Base-by-base conservation (phyloP, 1,140 invertebrate species). In the Aphis gossypii region DNA sequence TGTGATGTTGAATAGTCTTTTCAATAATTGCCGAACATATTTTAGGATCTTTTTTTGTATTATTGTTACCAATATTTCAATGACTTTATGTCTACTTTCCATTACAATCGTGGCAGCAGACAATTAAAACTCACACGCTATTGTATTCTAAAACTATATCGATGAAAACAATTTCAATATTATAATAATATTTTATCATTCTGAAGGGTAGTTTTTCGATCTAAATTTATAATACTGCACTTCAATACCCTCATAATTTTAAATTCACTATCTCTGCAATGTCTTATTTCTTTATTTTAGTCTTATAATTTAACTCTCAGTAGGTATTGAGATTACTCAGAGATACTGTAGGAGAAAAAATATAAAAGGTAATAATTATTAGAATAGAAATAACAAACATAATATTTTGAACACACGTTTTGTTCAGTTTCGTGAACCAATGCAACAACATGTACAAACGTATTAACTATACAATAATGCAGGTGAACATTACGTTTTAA, bases 81-180 rank as follows among this genome's bases (percentile, higher is more conserved):
- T 18, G 60, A 76, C 60, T 76, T 76, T n/a, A 30, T n/a, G 14
- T 76, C 60, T 76, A 76, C 60, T 76, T n/a, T 18, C 60, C 60
- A 35, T 76, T 76, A 76, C 14, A 30, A 76, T 18, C 60, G n/a
- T 76, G 30, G 30, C n/a, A 76, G 60, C 30, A 76, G 30, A 76
- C 60, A 76, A 76, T 76, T 76, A 76, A 76, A 76, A 76, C 30
- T 76, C 60, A 76, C 60, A 76, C 60, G 60, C 30, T n/a, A 76
- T 76, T 76, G 14, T n/a, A 76, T n/a, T 76, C 60, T 14, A n/a
- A n/a, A n/a, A 68, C 30, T 68, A n/a, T 68, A 68, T 76, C n/a
- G 60, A 76, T 76, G 14, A n/a, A 76, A 76, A 76, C 14, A 76
- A 76, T 76, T n/a, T 35, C n/a, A 76, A 76, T 76, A n/a, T 76